A percentile compares a stretch with the other conserved stretches of the same genome.
Conservation (phyloP, 2,888 invertebrate species). For the Eristalis tenax region DNA sequence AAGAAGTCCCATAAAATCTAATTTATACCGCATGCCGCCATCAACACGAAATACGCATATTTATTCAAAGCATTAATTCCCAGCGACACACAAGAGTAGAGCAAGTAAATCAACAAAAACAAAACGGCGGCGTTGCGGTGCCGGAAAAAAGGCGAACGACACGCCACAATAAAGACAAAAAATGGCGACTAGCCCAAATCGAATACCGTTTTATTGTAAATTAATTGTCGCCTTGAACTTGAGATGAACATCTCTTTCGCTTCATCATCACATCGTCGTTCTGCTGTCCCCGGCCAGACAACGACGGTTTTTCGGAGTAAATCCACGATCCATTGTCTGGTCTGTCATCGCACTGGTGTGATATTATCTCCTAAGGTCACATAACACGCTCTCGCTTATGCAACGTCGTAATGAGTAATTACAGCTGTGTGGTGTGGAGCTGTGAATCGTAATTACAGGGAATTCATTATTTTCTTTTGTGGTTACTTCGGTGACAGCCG, state of each 20-base stretch:
- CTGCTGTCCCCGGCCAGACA: too few species aligned
- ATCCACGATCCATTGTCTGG: slow-evolving; percentile 25
- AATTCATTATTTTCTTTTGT: slow-evolving; percentile 3
- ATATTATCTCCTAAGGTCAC: slow-evolving; percentile 34
- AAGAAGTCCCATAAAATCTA: background rate
- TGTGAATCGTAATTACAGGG: slow-evolving; percentile 19
- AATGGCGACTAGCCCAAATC: background rate
- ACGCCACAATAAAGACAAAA: slow-evolving; percentile 12
- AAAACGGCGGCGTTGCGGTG: background rate
- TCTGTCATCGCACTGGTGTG: slow-evolving; percentile 6
- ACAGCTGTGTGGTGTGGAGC: background rate
- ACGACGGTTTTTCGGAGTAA: background rate
- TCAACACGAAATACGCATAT: background rate
- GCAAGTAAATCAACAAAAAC: background rate
- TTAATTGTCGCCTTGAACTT: slow-evolving; percentile 58
- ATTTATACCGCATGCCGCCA: background rate
- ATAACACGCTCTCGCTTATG: slow-evolving; percentile 21
- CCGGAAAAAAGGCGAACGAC: background rate
- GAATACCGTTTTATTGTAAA: slow-evolving; percentile 45
- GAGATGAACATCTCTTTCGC: slow-evolving; percentile 26
- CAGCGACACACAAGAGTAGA: background rate
- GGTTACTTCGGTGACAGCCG: background rate
- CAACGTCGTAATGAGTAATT: slow-evolving; percentile 30
- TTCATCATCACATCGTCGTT: slow-evolving; percentile 1
- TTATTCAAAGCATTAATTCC: background rate